Evolutionary conservation across 2,888 invertebrate species (phyloP).

Genomic region (Agonopterix heracliana): DNA sequence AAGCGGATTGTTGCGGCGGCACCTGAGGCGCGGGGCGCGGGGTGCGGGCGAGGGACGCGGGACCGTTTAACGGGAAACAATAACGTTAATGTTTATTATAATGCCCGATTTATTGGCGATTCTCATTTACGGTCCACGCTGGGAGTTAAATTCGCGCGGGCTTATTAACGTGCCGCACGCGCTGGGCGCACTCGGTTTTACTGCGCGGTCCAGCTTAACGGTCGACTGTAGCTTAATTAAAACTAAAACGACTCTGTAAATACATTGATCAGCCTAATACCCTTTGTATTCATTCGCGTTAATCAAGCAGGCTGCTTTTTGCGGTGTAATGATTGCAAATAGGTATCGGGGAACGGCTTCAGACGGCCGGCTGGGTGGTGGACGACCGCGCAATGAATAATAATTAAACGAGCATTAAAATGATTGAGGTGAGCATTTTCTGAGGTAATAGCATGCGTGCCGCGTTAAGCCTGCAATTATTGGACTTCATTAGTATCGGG

Average conservation of each 20-base stretch:
- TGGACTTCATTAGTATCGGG: slow-evolving; percentile 49
- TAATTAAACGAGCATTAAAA: slow-evolving; percentile 56
- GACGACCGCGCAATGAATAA: slow-evolving; percentile 43
- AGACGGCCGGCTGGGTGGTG: slow-evolving; percentile 23
- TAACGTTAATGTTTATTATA: slow-evolving; percentile 73
- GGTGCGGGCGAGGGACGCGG: slow-evolving; percentile 6
- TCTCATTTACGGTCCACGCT: slow-evolving; percentile 58
- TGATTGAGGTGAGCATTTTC: slow-evolving; percentile 49
- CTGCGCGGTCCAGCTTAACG: slow-evolving; percentile 54
- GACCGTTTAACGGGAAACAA: slow-evolving; percentile 59
- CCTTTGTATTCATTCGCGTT: slow-evolving; percentile 36
- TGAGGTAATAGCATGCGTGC: slow-evolving; percentile 49
- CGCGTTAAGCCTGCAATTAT: slow-evolving; percentile 53
- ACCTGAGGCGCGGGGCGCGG: slow-evolving; percentile 38
- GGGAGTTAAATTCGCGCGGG: slow-evolving; percentile 50
- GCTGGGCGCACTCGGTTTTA: slow-evolving; percentile 47
- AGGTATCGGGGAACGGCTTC: slow-evolving; percentile 31
- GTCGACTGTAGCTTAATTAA: slow-evolving; percentile 60
- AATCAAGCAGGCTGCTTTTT: slow-evolving; percentile 39
- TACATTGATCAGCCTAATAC: slow-evolving; percentile 51
- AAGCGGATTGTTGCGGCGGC: slow-evolving; percentile 62
- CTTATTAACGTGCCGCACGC: slow-evolving; percentile 56
- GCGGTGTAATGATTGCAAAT: slow-evolving; percentile 33
- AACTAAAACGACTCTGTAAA: slow-evolving; percentile 64
- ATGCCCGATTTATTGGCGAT: slow-evolving; percentile 70